A percentile compares a stretch with the other conserved stretches of the same genome.
phyloP scores from a whole-genome alignment of 2,888 invertebrate species.

The Rhingia campestris region DNA sequence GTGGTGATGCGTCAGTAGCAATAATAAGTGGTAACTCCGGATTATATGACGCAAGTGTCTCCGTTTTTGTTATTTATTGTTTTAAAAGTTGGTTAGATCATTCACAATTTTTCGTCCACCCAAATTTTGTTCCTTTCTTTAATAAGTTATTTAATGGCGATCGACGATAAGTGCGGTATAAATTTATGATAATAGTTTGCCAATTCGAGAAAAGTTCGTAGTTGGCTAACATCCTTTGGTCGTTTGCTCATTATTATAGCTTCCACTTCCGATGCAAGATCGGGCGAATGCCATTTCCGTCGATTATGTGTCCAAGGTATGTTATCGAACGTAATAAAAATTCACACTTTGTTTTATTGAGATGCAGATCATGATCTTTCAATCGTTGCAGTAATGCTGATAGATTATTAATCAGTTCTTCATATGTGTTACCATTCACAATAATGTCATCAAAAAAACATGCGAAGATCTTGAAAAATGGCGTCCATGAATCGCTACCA shows the following conservation, averaged over 20 bases:
- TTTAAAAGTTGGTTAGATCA: neutral
- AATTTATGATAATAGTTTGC: constrained; percentile 2
- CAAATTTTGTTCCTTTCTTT: constrained; percentile 10
- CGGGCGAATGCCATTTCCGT: constrained; percentile 33
- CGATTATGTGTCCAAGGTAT: constrained; percentile 34
- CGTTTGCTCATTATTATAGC: constrained; percentile 30
- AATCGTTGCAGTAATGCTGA: neutral
- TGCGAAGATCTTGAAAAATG: constrained; percentile 9
- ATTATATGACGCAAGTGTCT: too few species aligned
- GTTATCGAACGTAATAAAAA: constrained; percentile 11
- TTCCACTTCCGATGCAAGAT: constrained; percentile 41
- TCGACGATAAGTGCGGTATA: neutral
- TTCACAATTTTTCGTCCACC: constrained; percentile 7
- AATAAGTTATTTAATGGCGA: neutral
- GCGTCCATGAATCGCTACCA: constrained; percentile 21
- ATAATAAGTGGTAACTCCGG: too few species aligned
- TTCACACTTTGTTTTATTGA: constrained; percentile 13
- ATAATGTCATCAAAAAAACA: constrained; percentile 39
- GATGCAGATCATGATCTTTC: neutral
- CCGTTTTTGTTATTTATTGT: neutral
- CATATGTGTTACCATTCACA: constrained; percentile 11
- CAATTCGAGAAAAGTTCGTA: constrained; percentile 26
- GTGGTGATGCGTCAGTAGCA: too few species aligned
- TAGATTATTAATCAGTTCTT: neutral
- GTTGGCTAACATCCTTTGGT: constrained; percentile 27